Percentiles rank a stretch among this genome's conserved stretches.
These are phyloP conservation scores for Eulemur mongoz DNA, from an alignment of 2,797 vertebrate species.

Conservation along the genomic window DNA sequence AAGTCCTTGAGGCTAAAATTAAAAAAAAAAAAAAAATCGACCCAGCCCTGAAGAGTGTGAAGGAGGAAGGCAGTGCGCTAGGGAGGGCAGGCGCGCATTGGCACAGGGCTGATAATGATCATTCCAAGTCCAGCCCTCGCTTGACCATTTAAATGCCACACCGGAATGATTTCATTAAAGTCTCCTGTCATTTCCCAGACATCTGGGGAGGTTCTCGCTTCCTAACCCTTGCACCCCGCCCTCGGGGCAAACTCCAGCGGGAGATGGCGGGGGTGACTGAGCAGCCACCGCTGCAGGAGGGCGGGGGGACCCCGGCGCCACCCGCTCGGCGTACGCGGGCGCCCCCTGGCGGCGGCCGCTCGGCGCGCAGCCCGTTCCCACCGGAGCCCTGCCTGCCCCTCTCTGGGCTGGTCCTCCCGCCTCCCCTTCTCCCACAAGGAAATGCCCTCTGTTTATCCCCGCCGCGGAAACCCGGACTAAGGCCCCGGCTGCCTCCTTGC, in stretches of 20 bases:
- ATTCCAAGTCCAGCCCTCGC: background rate
- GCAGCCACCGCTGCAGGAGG: background rate
- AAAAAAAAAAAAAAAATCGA: background rate
- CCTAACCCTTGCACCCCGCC: background rate
- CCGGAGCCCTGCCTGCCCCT: accelerated
- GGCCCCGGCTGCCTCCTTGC: background rate
- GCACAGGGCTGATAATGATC: too few relatives aligned
- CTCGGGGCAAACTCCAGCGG: background rate
- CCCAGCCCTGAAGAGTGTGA: background rate
- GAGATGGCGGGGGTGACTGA: background rate
- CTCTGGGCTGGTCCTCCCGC: accelerated
- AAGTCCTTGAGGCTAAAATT: background rate
- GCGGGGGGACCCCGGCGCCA: background rate
- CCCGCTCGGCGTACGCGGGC: background rate
- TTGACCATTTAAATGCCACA: background rate
- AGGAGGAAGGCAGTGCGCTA: background rate
- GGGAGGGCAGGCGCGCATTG: background rate
- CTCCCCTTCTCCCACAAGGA: background rate
- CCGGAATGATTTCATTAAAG: background rate
- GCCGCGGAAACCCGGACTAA: background rate
- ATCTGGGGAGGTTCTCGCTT: background rate
- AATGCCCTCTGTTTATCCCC: background rate
- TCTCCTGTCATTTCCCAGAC: background rate
- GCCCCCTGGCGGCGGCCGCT: background rate
- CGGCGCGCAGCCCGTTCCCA: accelerated